Base-by-base conservation (phyloP, 2,797 vertebrate species). In the Falco biarmicus region DNA sequence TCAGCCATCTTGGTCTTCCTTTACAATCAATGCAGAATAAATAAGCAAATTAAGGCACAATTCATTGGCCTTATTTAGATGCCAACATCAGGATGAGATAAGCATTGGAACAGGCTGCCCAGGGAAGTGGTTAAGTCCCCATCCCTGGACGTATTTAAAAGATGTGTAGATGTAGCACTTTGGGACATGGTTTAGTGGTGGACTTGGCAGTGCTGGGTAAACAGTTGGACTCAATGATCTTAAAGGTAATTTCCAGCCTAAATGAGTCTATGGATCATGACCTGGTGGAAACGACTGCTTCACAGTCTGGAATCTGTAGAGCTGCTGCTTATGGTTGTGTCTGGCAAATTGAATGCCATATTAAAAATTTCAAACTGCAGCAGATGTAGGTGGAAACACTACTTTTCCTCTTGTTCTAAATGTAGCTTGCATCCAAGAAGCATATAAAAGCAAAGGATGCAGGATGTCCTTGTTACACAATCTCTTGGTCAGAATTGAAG, bases 81-180 rank as follows among this genome's bases (percentile, higher is more conserved):
- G 9, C 12, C 68, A 88, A 11, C 29, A 48, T 32, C 29, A 79
- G 26, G 24, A 48, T 51, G 51, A 60, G 34, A 59, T 54, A 9
- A 51, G 24, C 34, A 28, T 29, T 34, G 61, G 11, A 74, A 39
- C 37, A 57, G 13, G 11, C 20, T 63, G 28, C 9, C 48, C 59
- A n/a, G 24, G 28, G 20, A 69, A 34, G 13, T 28, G 15, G 6
- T 17, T 74, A 29, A 24, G 11, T 31, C 63, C 34, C 8, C 21
- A 25, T 32, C 56, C 43, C n/a, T 69, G 29, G 3, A 63, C 11
- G 5, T 57, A 11, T 21, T 74, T 63, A 74, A 63, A 57, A 57
- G 17, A 24, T 0, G 0, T 26, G 9, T 16, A 56, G 34, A n/a
- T 51, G 25, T 47, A 43, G 21, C 21, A 63, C 29, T 31, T 24